These are phyloP conservation scores for Petrolisthes manimaculis DNA, from an alignment of 2,888 invertebrate genomes.

Conservation along the genomic window DNA sequence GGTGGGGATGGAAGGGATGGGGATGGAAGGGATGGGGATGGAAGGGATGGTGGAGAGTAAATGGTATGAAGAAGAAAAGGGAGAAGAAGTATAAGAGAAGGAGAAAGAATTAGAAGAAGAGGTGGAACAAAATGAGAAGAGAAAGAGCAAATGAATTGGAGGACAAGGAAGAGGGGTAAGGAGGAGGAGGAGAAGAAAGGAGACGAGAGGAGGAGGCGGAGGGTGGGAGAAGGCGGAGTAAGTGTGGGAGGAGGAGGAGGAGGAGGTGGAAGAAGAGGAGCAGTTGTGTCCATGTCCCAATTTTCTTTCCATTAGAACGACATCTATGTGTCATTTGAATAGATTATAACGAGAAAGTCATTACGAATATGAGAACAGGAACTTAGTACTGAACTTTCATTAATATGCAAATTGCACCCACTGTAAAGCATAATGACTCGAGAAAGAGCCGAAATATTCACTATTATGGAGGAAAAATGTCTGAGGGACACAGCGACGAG, in stretches of 20 bases:
- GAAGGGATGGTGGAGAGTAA: background rate
- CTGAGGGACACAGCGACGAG: background rate
- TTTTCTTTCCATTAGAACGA: conserved; percentile 49
- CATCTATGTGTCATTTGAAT: conserved; percentile 50
- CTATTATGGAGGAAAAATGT: conserved; percentile 47
- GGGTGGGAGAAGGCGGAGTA: background rate
- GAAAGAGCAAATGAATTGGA: background rate
- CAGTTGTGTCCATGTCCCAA: conserved; percentile 41
- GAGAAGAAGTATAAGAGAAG: background rate
- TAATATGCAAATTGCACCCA: conserved; percentile 50
- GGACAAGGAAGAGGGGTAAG: background rate
- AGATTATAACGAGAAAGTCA: conserved; percentile 48
- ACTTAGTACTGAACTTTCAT: conserved; percentile 47
- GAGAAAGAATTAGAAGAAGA: background rate
- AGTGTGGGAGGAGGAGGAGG: background rate
- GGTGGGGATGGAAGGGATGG: background rate
- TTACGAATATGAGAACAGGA: conserved; percentile 49
- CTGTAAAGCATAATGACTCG: conserved; percentile 52
- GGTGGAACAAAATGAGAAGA: background rate
- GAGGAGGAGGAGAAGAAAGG: background rate
- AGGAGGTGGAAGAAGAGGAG: conserved; percentile 1
- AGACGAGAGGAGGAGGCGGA: background rate
- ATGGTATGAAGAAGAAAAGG: background rate
- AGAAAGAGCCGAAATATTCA: conserved; percentile 44
- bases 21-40: background rate